phyloP scores from a whole-genome alignment of 2,113 vertebrate species.

The Scortum barcoo region DNA sequence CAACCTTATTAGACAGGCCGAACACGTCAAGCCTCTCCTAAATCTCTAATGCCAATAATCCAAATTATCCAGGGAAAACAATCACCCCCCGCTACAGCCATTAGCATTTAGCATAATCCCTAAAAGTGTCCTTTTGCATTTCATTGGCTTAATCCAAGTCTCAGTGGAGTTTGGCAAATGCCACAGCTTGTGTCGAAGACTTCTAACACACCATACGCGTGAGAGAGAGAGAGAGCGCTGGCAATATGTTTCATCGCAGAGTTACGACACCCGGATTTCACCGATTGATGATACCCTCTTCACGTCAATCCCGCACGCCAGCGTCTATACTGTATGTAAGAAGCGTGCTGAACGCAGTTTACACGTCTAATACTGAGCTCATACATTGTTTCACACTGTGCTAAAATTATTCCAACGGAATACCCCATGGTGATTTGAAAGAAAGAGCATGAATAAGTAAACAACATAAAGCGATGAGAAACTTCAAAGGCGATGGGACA shows the following conservation, averaged over 20 bases:
- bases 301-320: constrained; percentile 2
- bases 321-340: constrained; percentile 37
- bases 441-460: constrained; percentile 83
- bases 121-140: constrained; percentile 74
- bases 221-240: not conserved
- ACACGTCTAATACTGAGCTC: constrained; percentile 69
- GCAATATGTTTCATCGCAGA: constrained; percentile 33
- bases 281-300: constrained; percentile 16
- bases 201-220: constrained; percentile 41
- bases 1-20: constrained; percentile 61
- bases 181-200: constrained; percentile 58
- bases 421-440: constrained; percentile 78
- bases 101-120: constrained; percentile 83
- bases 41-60: constrained; percentile 73
- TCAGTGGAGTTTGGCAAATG: constrained; percentile 69
- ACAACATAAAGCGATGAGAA: constrained; percentile 81
- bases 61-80: constrained; percentile 76
- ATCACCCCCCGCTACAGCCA: constrained; percentile 74
- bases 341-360: constrained; percentile 59
- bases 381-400: constrained; percentile 75
- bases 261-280: constrained; percentile 29
- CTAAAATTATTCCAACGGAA: constrained; percentile 79
- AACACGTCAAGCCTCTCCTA: constrained; percentile 51
- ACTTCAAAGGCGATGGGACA: constrained; percentile 83
- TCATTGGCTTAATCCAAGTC: constrained; percentile 68